Conservation (phyloP, 2,888 invertebrate genomes). For the Gastracanthus pulcherrimus region DNA sequence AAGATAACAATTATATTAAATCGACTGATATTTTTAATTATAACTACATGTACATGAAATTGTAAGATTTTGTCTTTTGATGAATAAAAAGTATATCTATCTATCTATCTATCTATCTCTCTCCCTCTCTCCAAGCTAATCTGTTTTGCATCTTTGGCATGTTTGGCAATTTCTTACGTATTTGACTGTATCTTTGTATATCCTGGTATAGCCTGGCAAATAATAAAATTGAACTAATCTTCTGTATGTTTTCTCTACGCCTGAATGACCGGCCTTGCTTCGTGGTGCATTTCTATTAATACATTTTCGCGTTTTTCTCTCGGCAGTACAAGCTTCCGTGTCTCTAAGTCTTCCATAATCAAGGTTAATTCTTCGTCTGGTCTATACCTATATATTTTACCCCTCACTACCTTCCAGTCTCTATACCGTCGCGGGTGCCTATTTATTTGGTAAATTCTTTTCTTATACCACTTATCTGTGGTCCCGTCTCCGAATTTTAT, state of each 20-base stretch:
- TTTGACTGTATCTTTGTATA: constrained; percentile 54
- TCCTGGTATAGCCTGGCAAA: constrained; percentile 61
- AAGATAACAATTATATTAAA: too few relatives aligned
- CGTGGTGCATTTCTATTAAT: constrained; percentile 53
- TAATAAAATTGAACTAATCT: constrained; percentile 51
- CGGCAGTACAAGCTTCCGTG: constrained; percentile 53
- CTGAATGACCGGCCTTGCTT: constrained; percentile 57
- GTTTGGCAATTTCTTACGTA: constrained; percentile 62
- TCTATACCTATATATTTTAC: background rate
- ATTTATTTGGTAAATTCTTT: too few relatives aligned
- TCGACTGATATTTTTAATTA: too few relatives aligned
- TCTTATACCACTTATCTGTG: too few relatives aligned
- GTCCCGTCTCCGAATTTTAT: too few relatives aligned
- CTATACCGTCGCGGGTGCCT: background rate
- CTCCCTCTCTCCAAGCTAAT: too few relatives aligned
- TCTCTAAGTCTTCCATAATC: background rate
- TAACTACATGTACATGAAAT: too few relatives aligned
- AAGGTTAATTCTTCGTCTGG: background rate
- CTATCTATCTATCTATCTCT: too few relatives aligned
- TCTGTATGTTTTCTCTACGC: constrained; percentile 53
- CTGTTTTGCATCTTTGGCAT: too few relatives aligned
- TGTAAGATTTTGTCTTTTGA: too few relatives aligned
- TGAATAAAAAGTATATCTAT: too few relatives aligned
- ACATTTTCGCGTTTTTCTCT: background rate
- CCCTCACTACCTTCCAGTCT: background rate